These are phyloP conservation scores for Taxidea taxus DNA, from an alignment of 2,113 vertebrate species.

Conservation along the genomic window DNA sequence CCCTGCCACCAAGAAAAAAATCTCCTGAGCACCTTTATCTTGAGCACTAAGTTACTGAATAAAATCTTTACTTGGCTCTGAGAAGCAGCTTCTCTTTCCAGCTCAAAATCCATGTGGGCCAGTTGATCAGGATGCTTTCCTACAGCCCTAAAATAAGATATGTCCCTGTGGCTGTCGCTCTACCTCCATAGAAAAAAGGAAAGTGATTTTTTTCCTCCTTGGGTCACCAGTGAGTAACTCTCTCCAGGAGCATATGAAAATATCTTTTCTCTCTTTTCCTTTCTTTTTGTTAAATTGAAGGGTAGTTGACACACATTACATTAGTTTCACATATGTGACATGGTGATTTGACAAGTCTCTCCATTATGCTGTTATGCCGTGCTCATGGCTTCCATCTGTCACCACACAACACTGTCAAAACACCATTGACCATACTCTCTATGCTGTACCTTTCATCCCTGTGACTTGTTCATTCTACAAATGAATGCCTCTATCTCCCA, in stretches of 20 bases:
- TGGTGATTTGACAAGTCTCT: neutral
- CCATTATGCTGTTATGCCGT: neutral
- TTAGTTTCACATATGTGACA: neutral
- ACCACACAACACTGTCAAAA: neutral
- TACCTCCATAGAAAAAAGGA: neutral
- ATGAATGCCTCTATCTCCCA: neutral
- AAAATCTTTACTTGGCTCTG: neutral
- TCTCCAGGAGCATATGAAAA: neutral
- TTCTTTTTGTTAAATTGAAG: neutral
- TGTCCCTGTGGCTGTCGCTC: neutral
- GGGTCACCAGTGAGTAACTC: neutral
- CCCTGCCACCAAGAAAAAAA: neutral
- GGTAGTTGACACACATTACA: neutral
- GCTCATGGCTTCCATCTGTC: neutral
- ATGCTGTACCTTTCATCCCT: neutral
- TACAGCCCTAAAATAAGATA: neutral
- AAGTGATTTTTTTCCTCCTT: neutral
- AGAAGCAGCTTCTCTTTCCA: neutral
- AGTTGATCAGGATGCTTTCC: neutral
- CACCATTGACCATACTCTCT: neutral
- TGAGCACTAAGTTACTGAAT: neutral
- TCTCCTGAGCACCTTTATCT: neutral
- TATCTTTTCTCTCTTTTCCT: neutral
- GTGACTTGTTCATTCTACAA: neutral
- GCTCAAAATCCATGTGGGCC: neutral